phyloP scores from a whole-genome alignment of 1,140 invertebrate species.

The Zaprionus ornatus region DNA sequence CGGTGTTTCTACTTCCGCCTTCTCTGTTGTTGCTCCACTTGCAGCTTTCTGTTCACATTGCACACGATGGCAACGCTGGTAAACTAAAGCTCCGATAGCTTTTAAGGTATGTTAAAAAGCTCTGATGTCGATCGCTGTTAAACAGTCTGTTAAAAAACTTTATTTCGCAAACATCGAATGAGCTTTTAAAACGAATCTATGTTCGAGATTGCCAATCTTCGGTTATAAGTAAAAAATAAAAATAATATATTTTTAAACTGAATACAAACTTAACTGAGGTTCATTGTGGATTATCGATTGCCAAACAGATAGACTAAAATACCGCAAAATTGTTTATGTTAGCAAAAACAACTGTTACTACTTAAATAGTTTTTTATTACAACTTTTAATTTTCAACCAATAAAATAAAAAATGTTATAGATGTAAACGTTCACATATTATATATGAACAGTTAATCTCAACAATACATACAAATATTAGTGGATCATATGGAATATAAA shows the following conservation, averaged over 20 bases:
- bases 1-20: slow-evolving; percentile 19
- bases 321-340: too few relatives aligned
- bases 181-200: not conserved
- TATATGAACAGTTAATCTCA: too few relatives aligned
- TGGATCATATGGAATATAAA: not conserved
- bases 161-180: not conserved
- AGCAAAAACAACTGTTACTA: too few relatives aligned
- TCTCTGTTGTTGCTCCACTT: slow-evolving; percentile 8
- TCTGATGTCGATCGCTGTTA: slow-evolving; percentile 21
- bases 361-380: too few relatives aligned
- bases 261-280: too few relatives aligned
- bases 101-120: slow-evolving; percentile 5
- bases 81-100: not conserved
- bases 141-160: not conserved
- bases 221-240: not conserved
- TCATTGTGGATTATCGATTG: too few relatives aligned
- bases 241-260: not conserved
- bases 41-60: slow-evolving; percentile 30
- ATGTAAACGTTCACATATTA: too few relatives aligned
- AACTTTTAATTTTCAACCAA: too few relatives aligned
- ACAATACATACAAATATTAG: too few relatives aligned
- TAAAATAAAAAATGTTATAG: too few relatives aligned
- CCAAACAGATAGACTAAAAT: too few relatives aligned
- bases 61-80: not conserved
- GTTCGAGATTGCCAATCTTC: too few relatives aligned